Conservation (phyloP, 1,140 invertebrate genomes). For the Diuraphis noxia region DNA sequence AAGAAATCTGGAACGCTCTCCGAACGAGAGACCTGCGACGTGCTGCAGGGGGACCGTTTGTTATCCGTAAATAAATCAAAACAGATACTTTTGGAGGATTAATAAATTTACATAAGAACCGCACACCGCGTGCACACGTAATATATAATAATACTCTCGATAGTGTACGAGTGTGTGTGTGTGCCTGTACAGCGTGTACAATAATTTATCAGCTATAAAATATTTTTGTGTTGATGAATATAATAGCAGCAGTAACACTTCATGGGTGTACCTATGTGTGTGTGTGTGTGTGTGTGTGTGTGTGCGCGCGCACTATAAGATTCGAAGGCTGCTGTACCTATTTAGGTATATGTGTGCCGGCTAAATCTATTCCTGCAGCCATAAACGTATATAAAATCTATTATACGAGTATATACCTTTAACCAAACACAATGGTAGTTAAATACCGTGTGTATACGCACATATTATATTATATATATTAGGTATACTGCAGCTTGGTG, state of each 20-base stretch:
- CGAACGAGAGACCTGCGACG: not conserved
- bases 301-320: too few species aligned
- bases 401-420: not conserved
- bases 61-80: conserved; percentile 54
- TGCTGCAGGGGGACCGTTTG: conserved; percentile 35
- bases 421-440: conserved; percentile 10
- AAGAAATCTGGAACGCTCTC: conserved; percentile 45
- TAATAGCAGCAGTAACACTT: not conserved
- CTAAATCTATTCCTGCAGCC: not conserved
- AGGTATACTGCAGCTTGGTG: not conserved
- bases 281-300: too few species aligned
- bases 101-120: conserved; percentile 53
- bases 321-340: not conserved
- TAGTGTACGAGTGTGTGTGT: not conserved
- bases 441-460: too few species aligned
- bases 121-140: not conserved
- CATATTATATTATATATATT: too few species aligned
- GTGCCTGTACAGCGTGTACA: not conserved
- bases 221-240: conserved; percentile 44
- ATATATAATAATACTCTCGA: not conserved
- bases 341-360: not conserved
- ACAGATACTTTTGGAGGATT: conserved; percentile 52
- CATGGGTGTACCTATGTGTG: not conserved
- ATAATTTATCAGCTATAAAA: conserved; percentile 50
- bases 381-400: not conserved